Percentiles rank a stretch among this genome's conserved stretches.
phyloP scores from a whole-genome alignment of 1,140 invertebrate species.

The Triops cancriformis region DNA sequence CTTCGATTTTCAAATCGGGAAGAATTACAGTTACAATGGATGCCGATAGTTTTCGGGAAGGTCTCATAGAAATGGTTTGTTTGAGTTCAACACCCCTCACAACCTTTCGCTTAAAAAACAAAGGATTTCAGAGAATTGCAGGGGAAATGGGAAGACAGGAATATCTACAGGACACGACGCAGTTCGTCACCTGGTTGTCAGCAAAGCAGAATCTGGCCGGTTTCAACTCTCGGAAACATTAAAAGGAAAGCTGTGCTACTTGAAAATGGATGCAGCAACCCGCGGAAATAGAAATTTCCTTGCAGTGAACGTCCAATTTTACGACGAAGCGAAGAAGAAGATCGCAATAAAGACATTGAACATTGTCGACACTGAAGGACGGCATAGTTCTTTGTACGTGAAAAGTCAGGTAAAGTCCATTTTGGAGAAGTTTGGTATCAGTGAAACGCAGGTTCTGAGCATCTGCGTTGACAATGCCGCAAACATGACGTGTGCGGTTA shows the following conservation, averaged over 20 bases:
- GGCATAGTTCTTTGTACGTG: too few species aligned
- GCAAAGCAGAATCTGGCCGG: background rate
- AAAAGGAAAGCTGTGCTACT: background rate
- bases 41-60: background rate
- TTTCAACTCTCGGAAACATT: slow-evolving; percentile 6
- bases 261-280: background rate
- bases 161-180: background rate
- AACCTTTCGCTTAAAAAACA: background rate
- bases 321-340: background rate
- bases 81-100: background rate
- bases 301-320: background rate
- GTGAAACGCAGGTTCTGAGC: too few species aligned
- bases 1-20: background rate
- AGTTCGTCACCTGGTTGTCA: background rate
- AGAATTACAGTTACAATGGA: background rate
- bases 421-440: too few species aligned
- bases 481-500: too few species aligned
- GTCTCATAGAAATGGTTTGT: background rate
- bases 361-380: background rate
- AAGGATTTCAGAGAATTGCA: background rate
- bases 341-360: background rate
- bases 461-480: too few species aligned
- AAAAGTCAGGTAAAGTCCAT: too few species aligned
- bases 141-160: background rate
- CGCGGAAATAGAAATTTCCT: background rate